A percentile compares a stretch with the other conserved stretches of the same genome.
These are phyloP conservation scores for Apotomis capreana DNA, from an alignment of 2,888 invertebrate genomes.

Conservation along the genomic window DNA sequence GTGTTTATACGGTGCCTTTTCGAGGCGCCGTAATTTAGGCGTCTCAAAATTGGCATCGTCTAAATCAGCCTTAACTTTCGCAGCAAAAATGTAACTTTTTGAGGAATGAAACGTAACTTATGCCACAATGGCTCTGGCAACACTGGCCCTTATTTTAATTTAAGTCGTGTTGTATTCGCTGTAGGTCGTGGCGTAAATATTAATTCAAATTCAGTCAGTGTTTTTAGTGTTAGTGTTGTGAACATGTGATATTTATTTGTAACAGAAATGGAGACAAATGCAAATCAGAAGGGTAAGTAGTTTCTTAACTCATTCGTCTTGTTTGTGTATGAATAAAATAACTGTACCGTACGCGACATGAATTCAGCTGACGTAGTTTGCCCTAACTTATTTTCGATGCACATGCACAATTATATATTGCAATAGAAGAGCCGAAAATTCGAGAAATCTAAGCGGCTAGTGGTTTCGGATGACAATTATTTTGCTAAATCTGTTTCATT, in stretches of 20 bases:
- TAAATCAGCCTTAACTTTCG: no score
- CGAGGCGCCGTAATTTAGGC: no score
- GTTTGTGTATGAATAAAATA: constrained; percentile 74
- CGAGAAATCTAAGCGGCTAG: not conserved
- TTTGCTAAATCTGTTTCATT: constrained; percentile 25
- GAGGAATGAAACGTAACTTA: no score
- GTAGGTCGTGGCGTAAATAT: constrained; percentile 34
- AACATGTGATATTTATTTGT: constrained; percentile 71
- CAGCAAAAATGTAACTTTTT: no score
- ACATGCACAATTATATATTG: constrained; percentile 35
- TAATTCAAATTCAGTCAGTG: constrained; percentile 25
- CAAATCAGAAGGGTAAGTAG: constrained; percentile 77
- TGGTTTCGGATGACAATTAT: constrained; percentile 12
- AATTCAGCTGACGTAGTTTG: constrained; percentile 65
- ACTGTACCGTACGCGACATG: constrained; percentile 72
- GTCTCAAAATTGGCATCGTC: no score
- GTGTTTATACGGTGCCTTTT: no score
- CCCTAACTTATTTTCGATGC: constrained; percentile 47
- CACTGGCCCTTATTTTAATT: constrained; percentile 58
- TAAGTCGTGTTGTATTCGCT: constrained; percentile 45
- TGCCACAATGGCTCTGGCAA: no score
- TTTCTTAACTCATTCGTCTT: constrained; percentile 58
- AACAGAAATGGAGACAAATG: constrained; percentile 77
- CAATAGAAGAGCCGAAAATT: constrained; percentile 8
- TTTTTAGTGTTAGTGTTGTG: constrained; percentile 56